phyloP scores from a whole-genome alignment of 2,113 vertebrate species.

The Nanorana parkeri region DNA sequence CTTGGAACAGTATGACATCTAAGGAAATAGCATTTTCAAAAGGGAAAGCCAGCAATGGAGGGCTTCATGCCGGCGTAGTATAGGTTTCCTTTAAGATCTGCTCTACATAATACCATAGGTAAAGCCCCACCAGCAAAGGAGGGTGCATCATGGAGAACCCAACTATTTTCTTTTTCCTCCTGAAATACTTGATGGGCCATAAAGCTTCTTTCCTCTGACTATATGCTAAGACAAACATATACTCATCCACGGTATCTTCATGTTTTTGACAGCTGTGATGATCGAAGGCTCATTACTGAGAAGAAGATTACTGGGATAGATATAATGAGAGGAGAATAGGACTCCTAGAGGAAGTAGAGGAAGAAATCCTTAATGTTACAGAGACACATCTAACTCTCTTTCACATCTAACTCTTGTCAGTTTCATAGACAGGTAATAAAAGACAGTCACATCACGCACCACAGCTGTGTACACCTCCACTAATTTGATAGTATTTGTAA shows the following conservation, averaged over 20 bases:
- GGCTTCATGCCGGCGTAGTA: too few species aligned
- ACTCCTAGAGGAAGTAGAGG: not conserved
- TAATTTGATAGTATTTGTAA: not conserved
- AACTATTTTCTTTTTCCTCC: not conserved
- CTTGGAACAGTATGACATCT: too few species aligned
- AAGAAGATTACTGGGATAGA: not conserved
- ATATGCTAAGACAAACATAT: constrained; percentile 17
- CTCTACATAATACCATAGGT: not conserved
- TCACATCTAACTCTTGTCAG: not conserved
- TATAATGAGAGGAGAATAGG: constrained; percentile 12
- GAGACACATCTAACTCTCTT: constrained; percentile 10
- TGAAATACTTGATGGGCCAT: constrained; percentile 16
- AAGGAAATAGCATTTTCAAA: too few species aligned
- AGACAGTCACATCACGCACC: not conserved
- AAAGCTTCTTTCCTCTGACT: constrained; percentile 1
- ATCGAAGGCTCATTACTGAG: constrained; percentile 40
- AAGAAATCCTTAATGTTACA: not conserved
- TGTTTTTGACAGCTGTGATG: constrained; percentile 23
- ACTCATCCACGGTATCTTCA: not conserved
- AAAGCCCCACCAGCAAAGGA: not conserved
- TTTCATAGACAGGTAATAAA: constrained; percentile 27
- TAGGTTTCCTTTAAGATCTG: too few species aligned
- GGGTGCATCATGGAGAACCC: not conserved
- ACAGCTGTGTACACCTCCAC: not conserved
- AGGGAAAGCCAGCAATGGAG: too few species aligned